These are phyloP conservation scores for Rotaria socialis DNA, from an alignment of 2,888 invertebrate genomes.

Conservation along the genomic window DNA sequence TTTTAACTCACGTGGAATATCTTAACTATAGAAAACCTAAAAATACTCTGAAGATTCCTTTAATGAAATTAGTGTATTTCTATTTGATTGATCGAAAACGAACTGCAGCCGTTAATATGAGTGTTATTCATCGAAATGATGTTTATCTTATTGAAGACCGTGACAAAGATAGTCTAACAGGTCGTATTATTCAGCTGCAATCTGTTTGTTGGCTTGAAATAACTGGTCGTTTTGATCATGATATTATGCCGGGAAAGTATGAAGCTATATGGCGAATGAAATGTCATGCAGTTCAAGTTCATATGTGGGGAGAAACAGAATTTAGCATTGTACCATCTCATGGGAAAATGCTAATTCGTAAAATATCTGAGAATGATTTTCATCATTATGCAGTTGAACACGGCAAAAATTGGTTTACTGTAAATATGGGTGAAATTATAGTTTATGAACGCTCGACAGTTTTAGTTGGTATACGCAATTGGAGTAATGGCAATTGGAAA, in stretches of 20 bases:
- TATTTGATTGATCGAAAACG: conserved; percentile 32
- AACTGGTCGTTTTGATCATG: background rate
- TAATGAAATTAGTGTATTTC: conserved; percentile 30
- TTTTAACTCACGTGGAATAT: background rate
- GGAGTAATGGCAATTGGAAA: background rate
- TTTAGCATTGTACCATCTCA: background rate
- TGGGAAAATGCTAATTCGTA: background rate
- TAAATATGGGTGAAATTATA: background rate
- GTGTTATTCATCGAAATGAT: background rate
- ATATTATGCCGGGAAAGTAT: conserved; percentile 24
- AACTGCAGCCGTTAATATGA: background rate
- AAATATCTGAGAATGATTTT: background rate
- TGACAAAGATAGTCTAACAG: background rate
- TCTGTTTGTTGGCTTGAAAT: conserved; percentile 13
- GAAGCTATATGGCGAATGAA: conserved; percentile 21
- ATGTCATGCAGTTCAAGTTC: background rate
- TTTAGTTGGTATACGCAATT: background rate
- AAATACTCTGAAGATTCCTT: background rate
- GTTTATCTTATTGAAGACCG: background rate
- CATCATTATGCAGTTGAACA: background rate
- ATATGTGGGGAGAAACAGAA: background rate
- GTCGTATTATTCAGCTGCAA: background rate
- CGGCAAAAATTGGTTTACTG: background rate
- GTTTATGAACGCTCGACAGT: background rate
- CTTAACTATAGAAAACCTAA: background rate